A percentile compares a stretch with the other conserved stretches of the same genome.
Conservation (phyloP, 2,888 invertebrate species). For the Lasiommata megera region DNA sequence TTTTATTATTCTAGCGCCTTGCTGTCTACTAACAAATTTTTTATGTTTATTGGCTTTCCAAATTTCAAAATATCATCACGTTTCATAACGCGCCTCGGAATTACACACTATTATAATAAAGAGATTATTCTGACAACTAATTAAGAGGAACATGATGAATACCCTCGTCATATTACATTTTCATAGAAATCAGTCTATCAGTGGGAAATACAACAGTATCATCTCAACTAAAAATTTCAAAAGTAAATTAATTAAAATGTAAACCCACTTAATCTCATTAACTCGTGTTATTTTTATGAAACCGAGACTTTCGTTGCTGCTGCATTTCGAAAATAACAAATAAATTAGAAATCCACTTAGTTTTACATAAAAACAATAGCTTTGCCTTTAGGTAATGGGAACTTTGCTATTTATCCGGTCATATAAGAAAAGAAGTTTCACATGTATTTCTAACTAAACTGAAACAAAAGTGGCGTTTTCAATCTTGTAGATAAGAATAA, state of each 20-base stretch:
- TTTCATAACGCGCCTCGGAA: too few relatives aligned
- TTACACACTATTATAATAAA: not conserved
- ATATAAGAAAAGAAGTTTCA: slow-evolving; percentile 5
- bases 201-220: slow-evolving; percentile 6
- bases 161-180: slow-evolving; percentile 6
- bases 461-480: slow-evolving; percentile 4
- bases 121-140: not conserved
- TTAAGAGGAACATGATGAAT: slow-evolving; percentile 6
- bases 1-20: not conserved
- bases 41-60: not conserved
- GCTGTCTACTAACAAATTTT: not conserved
- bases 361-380: slow-evolving; percentile 74
- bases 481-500: not conserved
- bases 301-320: slow-evolving; percentile 37
- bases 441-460: not conserved
- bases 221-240: not conserved
- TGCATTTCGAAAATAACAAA: slow-evolving; percentile 43
- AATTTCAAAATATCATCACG: not conserved
- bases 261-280: slow-evolving; percentile 20
- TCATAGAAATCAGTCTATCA: slow-evolving; percentile 1
- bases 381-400: slow-evolving; percentile 75
- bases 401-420: slow-evolving; percentile 2
- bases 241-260: slow-evolving; percentile 26
- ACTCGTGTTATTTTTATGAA: slow-evolving; percentile 28
- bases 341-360: slow-evolving; percentile 67